Percentiles rank a stretch among this genome's conserved stretches.
Evolutionary conservation across 2,888 invertebrate species (phyloP).

Genomic region (Ditylenchus weischeri): DNA sequence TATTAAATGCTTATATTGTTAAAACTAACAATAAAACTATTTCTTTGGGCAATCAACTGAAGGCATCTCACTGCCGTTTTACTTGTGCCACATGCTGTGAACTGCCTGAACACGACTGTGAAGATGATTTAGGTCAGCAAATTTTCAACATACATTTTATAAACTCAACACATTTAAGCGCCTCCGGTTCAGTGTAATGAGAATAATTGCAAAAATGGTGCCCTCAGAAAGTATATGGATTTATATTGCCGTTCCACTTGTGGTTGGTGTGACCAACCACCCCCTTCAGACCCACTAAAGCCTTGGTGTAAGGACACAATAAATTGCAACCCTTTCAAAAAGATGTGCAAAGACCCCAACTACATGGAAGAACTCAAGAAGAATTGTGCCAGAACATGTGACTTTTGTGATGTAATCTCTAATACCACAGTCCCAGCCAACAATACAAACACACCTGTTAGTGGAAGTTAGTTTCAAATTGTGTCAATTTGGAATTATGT

Average conservation of each 20-base stretch:
- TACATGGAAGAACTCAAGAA: conserved; percentile 1
- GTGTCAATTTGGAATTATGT: too few relatives aligned
- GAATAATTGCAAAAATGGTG: background rate
- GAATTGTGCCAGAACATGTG: conserved; percentile 1
- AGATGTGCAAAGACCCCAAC: background rate
- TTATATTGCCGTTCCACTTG: conserved; percentile 2
- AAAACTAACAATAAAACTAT: too few relatives aligned
- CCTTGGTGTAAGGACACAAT: background rate
- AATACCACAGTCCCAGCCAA: background rate
- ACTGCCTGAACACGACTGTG: conserved; percentile 5
- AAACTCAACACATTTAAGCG: too few relatives aligned
- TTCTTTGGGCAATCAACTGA: background rate
- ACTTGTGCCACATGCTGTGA: conserved; percentile 4
- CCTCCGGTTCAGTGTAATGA: background rate
- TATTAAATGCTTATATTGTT: too few relatives aligned
- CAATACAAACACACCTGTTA: background rate
- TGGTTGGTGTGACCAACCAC: background rate
- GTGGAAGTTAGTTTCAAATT: too few relatives aligned
- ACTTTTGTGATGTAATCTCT: background rate
- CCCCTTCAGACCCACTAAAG: background rate
- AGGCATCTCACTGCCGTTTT: background rate
- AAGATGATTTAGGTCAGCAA: background rate
- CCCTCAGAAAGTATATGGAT: background rate
- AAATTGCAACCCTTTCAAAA: background rate
- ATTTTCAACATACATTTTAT: background rate